Percentiles rank a stretch among this genome's conserved stretches.
Evolutionary conservation across 2,113 vertebrate genomes (phyloP).

Genomic region (Thunnus maccoyii): DNA sequence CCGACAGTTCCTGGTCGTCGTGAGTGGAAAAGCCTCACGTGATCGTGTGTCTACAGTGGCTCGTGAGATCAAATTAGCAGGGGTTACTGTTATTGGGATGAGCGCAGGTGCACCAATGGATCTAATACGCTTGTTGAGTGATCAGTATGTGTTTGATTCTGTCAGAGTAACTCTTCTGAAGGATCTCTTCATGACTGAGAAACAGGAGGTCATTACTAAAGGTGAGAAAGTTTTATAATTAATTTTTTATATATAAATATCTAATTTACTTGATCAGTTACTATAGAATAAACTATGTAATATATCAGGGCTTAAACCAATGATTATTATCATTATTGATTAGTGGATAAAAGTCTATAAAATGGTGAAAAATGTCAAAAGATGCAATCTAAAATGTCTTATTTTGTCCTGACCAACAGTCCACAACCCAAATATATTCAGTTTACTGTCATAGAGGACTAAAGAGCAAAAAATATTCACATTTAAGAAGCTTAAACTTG

Average conservation of each 20-base stretch:
- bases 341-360: too few relatives aligned
- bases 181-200: slow-evolving; percentile 34
- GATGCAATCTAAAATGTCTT: too few relatives aligned
- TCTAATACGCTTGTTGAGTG: too few relatives aligned
- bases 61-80: slow-evolving; percentile 75
- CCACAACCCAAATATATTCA: too few relatives aligned
- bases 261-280: neutral
- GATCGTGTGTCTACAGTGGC: slow-evolving; percentile 71
- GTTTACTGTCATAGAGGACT: too few relatives aligned
- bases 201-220: slow-evolving; percentile 9
- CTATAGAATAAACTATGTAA: neutral
- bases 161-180: slow-evolving; percentile 35
- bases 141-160: slow-evolving; percentile 27
- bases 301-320: neutral
- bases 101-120: slow-evolving; percentile 63
- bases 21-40: slow-evolving; percentile 82
- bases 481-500: too few relatives aligned
- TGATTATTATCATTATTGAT: too few relatives aligned
- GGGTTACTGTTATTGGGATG: slow-evolving; percentile 81
- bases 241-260: too few relatives aligned
- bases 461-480: too few relatives aligned
- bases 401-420: too few relatives aligned
- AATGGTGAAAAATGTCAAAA: too few relatives aligned
- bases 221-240: slow-evolving; percentile 19
- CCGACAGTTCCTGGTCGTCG: slow-evolving; percentile 83